Conservation (phyloP, 2,888 invertebrate species). For the Epirrhoe tristata region DNA sequence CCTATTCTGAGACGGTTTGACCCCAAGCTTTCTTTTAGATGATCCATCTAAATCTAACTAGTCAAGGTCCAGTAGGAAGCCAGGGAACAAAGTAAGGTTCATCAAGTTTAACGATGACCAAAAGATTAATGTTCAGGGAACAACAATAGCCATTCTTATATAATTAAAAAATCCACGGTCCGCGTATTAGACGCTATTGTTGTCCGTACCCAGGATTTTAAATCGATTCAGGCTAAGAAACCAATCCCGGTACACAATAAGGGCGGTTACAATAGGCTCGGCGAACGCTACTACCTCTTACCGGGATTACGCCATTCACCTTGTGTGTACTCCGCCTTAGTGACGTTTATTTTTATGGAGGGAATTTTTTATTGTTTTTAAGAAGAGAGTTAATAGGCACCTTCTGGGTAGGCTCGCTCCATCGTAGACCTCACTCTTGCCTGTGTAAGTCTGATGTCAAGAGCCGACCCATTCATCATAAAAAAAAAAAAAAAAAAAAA, state of each 20-base stretch:
- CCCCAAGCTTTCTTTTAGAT: too few species aligned
- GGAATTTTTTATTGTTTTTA: too few species aligned
- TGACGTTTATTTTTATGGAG: conserved; percentile 31
- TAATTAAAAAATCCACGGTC: conserved; percentile 63
- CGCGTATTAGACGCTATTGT: conserved; percentile 76
- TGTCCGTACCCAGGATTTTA: conserved; percentile 78
- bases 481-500: too few species aligned
- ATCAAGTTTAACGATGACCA: not conserved
- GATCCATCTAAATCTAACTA: too few species aligned
- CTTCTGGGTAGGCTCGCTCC: too few species aligned
- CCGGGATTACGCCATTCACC: conserved; percentile 74
- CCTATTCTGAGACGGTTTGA: too few species aligned
- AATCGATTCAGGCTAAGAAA: conserved; percentile 78
- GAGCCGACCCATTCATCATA: too few species aligned
- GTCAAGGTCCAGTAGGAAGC: too few species aligned
- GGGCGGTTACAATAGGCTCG: conserved; percentile 71
- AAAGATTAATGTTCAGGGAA: conserved; percentile 23
- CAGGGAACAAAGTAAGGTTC: not conserved
- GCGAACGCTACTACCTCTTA: conserved; percentile 67
- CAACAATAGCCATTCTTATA: conserved; percentile 23
- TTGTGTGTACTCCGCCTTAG: conserved; percentile 31
- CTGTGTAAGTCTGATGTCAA: too few species aligned
- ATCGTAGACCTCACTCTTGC: too few species aligned
- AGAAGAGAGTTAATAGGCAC: too few species aligned
- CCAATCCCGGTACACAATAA: conserved; percentile 81